Base-by-base conservation (phyloP, 2,113 vertebrate species). In the Gobius niger region DNA sequence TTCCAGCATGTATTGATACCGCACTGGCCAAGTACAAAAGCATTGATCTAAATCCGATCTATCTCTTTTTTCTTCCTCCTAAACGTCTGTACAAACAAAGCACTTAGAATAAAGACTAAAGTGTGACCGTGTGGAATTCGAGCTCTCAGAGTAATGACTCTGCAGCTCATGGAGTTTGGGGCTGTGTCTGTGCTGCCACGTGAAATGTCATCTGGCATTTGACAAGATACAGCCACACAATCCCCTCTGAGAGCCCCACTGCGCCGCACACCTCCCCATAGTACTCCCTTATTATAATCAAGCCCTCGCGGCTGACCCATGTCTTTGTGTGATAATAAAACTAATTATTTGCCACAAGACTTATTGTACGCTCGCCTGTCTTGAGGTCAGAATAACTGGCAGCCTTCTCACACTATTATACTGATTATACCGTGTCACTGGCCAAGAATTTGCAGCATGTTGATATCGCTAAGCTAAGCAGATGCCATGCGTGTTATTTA, bases 131-230 rank as follows among this genome's bases (percentile, higher is more conserved):
- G 83, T 87, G 84, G 87, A 87, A 88, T 88, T 87, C 85, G 56
- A 76, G 72, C 80, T 85, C 74, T 78, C 80, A 78, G 85, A 72
- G 78, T 84, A 87, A 88, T 84, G 84, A 90, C 89, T 89, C 77
- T 63, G 82, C 76, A 61, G 82, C 81, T 90, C 83, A 59, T 78
- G 81, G 60, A 60, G 82, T 80, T 73, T 85, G 61, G 85, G 77
- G 84, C 85, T 86, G 80, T 82, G 83, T 90, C 87, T 92, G 91
- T 82, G 86, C 82, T 85, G 89, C 90, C 86, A 82, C 89, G 86
- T 84, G 85, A 92, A 91, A 90, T 91, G 91, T 90, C 91, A 91
- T 85, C 86, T 83, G 84, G 86, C 89, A 90, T 91, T 92, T 91
- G 91, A 91, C 84, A 87, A 89, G 89, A 90, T 90, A 87, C 81